Evolutionary conservation across 2,113 vertebrate genomes (phyloP), one percentile per base, ranked within the genome.

Genomic region (Tretioscincus oriximinensis): DNA sequence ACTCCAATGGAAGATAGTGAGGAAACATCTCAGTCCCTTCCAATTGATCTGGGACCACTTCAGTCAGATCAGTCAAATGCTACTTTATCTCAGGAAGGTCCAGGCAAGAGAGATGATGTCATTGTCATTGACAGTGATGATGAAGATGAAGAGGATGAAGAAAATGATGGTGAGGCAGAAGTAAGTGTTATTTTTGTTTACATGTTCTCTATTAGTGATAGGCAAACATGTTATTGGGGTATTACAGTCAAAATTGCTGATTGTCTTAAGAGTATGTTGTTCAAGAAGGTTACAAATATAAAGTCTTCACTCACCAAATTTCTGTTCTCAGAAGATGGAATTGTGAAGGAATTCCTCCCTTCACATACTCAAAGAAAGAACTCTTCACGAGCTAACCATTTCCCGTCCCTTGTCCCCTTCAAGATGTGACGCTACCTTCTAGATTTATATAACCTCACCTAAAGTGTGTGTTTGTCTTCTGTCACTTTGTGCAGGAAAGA

Each of bases 91-190:
- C 92, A 95, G 7, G 96, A 97, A 29, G 93, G 91, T 70, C 92
- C 95, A 0, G 93, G 93, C 80, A 95, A 95, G 89, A 94, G 96
- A 88, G 96, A 96, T 61, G 96, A 98, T 83, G 97, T 98, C 29
- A 97, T 99, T 75, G 96, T 99, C 35, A 99, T 99, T 84, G 95
- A 97, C 45, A 99, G 97, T 22, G 98, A 99, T 86, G 95, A 97
- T 9, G 96, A 96, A 89, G 98, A 99, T 61, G 97, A 96, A 1
- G 98, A 98, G 1, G 97, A 97, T 35, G 96, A 97, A 69, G 97
- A 99, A 83, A 98, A 99, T 0, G 97, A 97, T 83, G 96, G 95
- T 1, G 96, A 97, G 51, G 97, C 97, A 24, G 96, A 97, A 80
- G 95, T 95, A 88, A 65, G 84, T 87, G 2, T 82, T 73, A 74